These are phyloP conservation scores for Meteorus sp. DNA, from an alignment of 1,140 invertebrate genomes.

Conservation along the genomic window DNA sequence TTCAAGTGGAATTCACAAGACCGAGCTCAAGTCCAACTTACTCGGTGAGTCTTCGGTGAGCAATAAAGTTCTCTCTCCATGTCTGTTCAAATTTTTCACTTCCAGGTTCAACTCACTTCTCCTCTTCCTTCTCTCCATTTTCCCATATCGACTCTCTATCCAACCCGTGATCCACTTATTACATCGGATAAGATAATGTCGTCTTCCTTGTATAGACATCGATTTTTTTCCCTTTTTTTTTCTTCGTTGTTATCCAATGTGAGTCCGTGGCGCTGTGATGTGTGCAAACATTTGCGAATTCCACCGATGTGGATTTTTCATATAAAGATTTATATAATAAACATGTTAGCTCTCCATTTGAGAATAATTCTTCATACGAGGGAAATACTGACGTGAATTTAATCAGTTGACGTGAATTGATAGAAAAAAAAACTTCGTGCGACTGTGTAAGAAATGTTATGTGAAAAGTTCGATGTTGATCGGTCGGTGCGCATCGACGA, in stretches of 20 bases:
- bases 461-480: no score
- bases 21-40: slow-evolving; percentile 53
- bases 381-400: no score
- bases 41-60: slow-evolving; percentile 58
- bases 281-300: slow-evolving; percentile 3
- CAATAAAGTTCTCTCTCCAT: slow-evolving; percentile 25
- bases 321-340: no score
- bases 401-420: no score
- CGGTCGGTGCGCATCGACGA: no score
- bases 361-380: no score
- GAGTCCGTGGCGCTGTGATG: slow-evolving; percentile 3
- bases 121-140: slow-evolving; percentile 2
- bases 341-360: no score
- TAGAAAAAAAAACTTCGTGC: no score
- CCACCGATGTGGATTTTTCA: no score
- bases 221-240: slow-evolving; percentile 2
- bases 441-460: no score
- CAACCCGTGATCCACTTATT: slow-evolving; percentile 20
- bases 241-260: not conserved
- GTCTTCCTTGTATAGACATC: not conserved
- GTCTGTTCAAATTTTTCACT: not conserved
- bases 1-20: slow-evolving; percentile 47
- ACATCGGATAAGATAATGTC: slow-evolving; percentile 23
- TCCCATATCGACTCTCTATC: no score
- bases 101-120: not conserved